A percentile compares a stretch with the other conserved stretches of the same genome.
Conservation (phyloP, 1,140 invertebrate species). For the Megalonaias nervosa region DNA sequence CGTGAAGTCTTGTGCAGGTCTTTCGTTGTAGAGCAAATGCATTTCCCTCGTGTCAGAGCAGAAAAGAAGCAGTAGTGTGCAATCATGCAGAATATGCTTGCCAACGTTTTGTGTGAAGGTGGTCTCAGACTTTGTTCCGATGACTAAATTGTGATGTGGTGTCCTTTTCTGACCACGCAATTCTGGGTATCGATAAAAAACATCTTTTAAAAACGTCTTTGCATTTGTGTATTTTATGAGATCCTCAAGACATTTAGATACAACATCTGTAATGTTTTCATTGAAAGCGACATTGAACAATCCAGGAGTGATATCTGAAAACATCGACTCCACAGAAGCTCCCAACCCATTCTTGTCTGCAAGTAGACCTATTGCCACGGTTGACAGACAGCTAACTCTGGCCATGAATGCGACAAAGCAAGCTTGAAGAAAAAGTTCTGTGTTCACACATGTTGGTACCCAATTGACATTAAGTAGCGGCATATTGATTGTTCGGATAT, state of each 20-base stretch:
- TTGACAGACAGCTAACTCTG: constrained; percentile 38
- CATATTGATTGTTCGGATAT: constrained; percentile 27
- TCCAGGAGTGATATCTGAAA: constrained; percentile 42
- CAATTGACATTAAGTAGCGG: constrained; percentile 10
- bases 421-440: constrained; percentile 18
- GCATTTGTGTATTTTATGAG: constrained; percentile 30
- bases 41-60: constrained; percentile 23
- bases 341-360: constrained; percentile 37
- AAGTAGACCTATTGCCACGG: constrained; percentile 43
- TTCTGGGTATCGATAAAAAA: constrained; percentile 50
- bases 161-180: constrained; percentile 36
- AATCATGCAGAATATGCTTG: constrained; percentile 40
- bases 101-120: not conserved
- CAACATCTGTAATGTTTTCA: constrained; percentile 14
- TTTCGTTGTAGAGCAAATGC: constrained; percentile 41
- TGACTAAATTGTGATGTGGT: constrained; percentile 49
- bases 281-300: constrained; percentile 37
- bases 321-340: constrained; percentile 18
- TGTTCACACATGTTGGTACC: not conserved
- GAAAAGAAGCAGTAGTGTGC: constrained; percentile 44
- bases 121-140: constrained; percentile 11
- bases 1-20: constrained; percentile 42
- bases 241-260: constrained; percentile 23
- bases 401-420: constrained; percentile 46
- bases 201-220: constrained; percentile 41